Base-by-base conservation (phyloP, 2,797 vertebrate species). In the Myotis planiceps region DNA sequence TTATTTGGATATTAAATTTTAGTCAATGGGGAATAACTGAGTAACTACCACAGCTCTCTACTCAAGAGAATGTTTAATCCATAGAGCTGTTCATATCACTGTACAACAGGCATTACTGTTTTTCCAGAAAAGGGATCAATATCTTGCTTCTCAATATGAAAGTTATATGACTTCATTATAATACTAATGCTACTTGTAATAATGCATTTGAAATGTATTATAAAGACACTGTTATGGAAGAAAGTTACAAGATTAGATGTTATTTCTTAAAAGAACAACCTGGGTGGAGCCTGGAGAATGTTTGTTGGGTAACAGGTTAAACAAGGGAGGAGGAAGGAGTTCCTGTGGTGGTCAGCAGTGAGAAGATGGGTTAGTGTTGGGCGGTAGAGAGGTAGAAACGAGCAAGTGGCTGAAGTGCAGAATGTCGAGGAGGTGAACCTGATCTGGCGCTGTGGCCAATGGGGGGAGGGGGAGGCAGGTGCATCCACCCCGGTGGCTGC, bases 1-100 rank as follows among this genome's bases (percentile, higher is more conserved):
- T 58, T 37, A 84, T 79, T 81, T 94, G 87, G 39, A 6, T 34
- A 58, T 29, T 39, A 80, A 76, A 92, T 88, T 6, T 91, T 27
- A 18, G 9, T 51, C 27, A 80, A 16, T 42, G 78, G 9, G 15
- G 2, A 60, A 53, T 45, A 45, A 66, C 47, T 85, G 69, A 42
- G 34, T 21, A 82, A 29, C 8, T 72, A 63, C 4, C 10, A 23
- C 5, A 66, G 13, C 4, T 80, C 14, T 83, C 29, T 39, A 53
- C 34, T 37, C 82, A 66, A 53, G 10, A 87, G 1, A 90, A 51
- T 51, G 5, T 69, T 91, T 90, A 16, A 47, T 85, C 25, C 14
- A 55, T 21, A 25, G 45, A 76, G n/a, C 25, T 63, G 1, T 16
- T 82, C 25, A 32, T 29, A 16, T 10, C 78, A 82, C 21, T 72